Percentiles rank a stretch among this genome's conserved stretches.
Evolutionary conservation across 1,140 invertebrate genomes (phyloP).

Genomic region (Drosophila pseudoobscura): DNA sequence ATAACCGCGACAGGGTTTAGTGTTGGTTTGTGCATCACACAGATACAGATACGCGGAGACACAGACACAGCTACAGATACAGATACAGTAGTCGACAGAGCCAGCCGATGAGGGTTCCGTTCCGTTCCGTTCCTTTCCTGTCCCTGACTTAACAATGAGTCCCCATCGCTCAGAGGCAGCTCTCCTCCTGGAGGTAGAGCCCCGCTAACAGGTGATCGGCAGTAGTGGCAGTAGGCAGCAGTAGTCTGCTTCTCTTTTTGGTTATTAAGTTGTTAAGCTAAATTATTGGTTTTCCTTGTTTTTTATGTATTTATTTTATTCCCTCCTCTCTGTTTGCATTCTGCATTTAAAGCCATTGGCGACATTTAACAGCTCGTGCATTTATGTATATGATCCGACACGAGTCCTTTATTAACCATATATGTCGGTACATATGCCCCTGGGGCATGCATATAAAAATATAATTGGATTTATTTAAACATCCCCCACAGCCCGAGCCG

Average conservation of each 20-base stretch:
- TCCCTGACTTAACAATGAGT: constrained; percentile 2
- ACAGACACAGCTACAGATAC: no score
- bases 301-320: constrained; percentile 30
- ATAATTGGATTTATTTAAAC: not conserved
- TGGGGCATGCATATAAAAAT: not conserved
- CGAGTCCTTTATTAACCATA: constrained; percentile 29
- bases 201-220: constrained; percentile 43
- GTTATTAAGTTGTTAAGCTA: constrained; percentile 78
- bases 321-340: not conserved
- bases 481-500: no score
- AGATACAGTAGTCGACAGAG: constrained; percentile 20
- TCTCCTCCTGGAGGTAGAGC: constrained; percentile 18
- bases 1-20: constrained; percentile 46
- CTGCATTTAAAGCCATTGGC: constrained; percentile 36
- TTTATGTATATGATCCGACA: constrained; percentile 66
- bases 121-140: not conserved
- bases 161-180: constrained; percentile 3
- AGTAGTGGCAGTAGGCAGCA: not conserved
- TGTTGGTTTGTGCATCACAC: not conserved
- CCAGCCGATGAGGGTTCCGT: constrained; percentile 41
- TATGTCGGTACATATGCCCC: not conserved
- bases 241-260: constrained; percentile 36
- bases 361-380: constrained; percentile 73
- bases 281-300: constrained; percentile 62
- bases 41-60: not conserved